Evolutionary conservation across 2,888 invertebrate species (phyloP), one percentile per base, ranked within the genome.

Genomic region (Pemphredon lugubris): DNA sequence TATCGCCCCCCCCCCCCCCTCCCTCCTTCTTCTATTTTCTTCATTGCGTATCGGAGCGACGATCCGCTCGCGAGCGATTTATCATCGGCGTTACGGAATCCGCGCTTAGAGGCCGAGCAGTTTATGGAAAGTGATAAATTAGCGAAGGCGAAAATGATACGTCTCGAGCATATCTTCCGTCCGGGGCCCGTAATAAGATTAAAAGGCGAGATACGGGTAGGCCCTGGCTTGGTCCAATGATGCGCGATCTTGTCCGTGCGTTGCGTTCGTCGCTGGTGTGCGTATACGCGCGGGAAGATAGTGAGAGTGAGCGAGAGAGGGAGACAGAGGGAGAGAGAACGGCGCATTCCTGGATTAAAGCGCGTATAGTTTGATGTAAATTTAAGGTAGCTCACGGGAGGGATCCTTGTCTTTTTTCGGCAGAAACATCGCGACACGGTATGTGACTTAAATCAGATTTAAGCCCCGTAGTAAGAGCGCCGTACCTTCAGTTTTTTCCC

Each of bases 381-480:
- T 86, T 85, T 85, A 83, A 85, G 83, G 84, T 85, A 84, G 83
- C 84, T 80, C 77, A 79, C 79, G 71, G 79, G 79, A 76, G 71
- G 83, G 79, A 83, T 75, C 77, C 81, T 82, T 79, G 77, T 81
- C 77, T 75, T 80, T 81, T 82, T 83, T 73, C 78, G 74, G 73
- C 78, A 75, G 82, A 81, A 80, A 84, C 83, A 81, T 78, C 77
- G 78, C 82, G 82, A 84, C 85, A 83, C 82, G 83, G 82, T 79
- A 82, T 82, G 77, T 80, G 83, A 83, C 81, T 86, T 85, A 83
- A 86, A 83, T 85, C 84, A 84, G 83, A 86, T 84, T 85, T 83
- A 86, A 84, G 81, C 78, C 66, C 67, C 73, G 72, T 64, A 59
- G 51, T 65, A 59, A 59, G 55, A 59, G 57, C 57, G 45, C 44